Evolutionary conservation across 1,140 invertebrate species (phyloP), one percentile per base, ranked within the genome.

Genomic region (Bacillus rossius): DNA sequence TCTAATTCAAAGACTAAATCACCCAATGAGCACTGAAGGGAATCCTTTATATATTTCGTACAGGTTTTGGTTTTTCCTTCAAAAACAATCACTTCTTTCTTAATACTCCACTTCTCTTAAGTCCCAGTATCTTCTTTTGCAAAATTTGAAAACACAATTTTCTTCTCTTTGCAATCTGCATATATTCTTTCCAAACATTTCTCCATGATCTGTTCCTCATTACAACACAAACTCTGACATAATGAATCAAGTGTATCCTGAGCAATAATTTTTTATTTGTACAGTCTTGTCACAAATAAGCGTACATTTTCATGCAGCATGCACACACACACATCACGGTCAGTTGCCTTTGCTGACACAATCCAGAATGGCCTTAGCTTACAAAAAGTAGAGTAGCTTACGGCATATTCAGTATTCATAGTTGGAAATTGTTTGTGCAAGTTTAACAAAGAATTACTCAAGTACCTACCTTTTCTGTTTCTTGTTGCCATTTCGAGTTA

Each of bases 401-500:
- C 16, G 16, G 56, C 23, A 43, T 29, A 49, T 55, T 17, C 13
- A 59, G 29, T 7, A 10, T 34, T 59, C 62, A 59, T 41, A 48
- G 50, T 34, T 17, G 22, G 13, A 54, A 62, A 62, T 19, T 59
- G 55, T 54, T 38, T 49, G 48, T 67, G 61, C 41, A 71, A 65
- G 55, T 64, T 61, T 13, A 62, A 49, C 25, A 69, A 3, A 10
- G 60, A 59, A 43, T 64, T 60, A 22, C 42, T 45, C 43, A 71
- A 65, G 57, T 52, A 61, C 25, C 61, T 52, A 61, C 25, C 61
- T 25, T 60, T 67, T 67, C 57, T 64, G 54, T 8, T 61, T 62
- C 17, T 59, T 63, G 38, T 54, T 50, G 20, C 64, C 62, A 19
- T 65, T 62, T 55, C 55, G 65, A 29, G 61, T 61, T 34, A 70